These are phyloP conservation scores for Dendroctonus ponderosae DNA, from an alignment of 1,140 invertebrate genomes.

Conservation along the genomic window DNA sequence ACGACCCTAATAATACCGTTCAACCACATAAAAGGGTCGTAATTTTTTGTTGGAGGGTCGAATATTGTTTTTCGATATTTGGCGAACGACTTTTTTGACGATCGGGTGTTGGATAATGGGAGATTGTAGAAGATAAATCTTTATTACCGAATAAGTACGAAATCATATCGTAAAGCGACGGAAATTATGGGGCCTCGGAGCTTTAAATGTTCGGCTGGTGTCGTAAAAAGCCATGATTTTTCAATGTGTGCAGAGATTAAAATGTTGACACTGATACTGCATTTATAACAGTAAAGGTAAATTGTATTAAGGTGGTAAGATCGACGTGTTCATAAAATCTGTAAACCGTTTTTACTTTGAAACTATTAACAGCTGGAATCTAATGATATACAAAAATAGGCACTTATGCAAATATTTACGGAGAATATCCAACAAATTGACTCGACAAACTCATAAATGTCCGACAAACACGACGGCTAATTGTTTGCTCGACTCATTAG, in stretches of 20 bases:
- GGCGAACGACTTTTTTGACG: conserved; percentile 11
- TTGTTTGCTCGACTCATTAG: conserved; percentile 10
- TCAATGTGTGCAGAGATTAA: neutral
- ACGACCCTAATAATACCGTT: conserved; percentile 1
- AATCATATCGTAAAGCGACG: conserved; percentile 7
- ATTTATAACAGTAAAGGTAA: neutral
- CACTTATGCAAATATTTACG: no score
- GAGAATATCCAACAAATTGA: conserved; percentile 2
- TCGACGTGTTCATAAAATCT: neutral
- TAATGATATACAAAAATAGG: no score
- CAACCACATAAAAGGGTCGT: conserved; percentile 2
- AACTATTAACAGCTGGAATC: neutral
- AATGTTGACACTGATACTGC: neutral
- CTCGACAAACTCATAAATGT: conserved; percentile 8
- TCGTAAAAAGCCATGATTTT: conserved; percentile 2
- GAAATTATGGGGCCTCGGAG: conserved; percentile 3
- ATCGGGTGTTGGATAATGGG: conserved; percentile 1
- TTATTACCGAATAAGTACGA: conserved; percentile 13
- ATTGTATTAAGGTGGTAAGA: no score
- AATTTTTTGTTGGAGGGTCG: neutral
- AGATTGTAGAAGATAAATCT: conserved; percentile 11
- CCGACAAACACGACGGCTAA: conserved; percentile 9
- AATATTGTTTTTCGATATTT: conserved; percentile 17
- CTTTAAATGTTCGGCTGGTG: neutral
- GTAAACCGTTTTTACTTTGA: neutral